Evolutionary conservation across 2,888 invertebrate genomes (phyloP), one percentile per base, ranked within the genome.

Genomic region (Pemphredon lugubris): DNA sequence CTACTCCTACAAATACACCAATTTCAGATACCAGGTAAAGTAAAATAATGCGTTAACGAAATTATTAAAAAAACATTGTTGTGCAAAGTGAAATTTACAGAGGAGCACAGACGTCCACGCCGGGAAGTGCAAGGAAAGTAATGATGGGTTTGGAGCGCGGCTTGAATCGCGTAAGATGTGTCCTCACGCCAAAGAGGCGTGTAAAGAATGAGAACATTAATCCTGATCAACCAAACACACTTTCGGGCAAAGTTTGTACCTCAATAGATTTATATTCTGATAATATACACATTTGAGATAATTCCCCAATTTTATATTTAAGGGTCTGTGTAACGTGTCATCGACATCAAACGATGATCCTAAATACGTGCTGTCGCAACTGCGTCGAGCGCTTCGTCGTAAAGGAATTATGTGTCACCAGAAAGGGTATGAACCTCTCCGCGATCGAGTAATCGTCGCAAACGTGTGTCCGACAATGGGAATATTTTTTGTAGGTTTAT

Each of bases 241-340:
- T 92, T 11, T 90, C 91, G 18, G 91, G 88, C 73, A 92, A 92
- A 89, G 92, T 92, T 83, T 76, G 73, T 54, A 55, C 23, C 11
- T 42, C 11, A 44, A 42, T 50, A 5, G 9, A 21, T 37, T 1
- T 23, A 6, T 4, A 34, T 9, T 11, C 11, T 40, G 53, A 2
- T 11, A 1, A 26, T n/a, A 13, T 16, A 1, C n/a, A 11, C 30
- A 59, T 1, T 21, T 21, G 11, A 5, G 30, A 34, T 9, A 45
- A 45, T 59, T 4, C 13, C 13, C 1, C 30, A 48, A 23, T 47
- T 1, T 21, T 1, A 20, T 34, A n/a, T 70, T 48, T 26, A 82
- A 93, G 93, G 92, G 93, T 63, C 89, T 94, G 78, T 93, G 93
- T 84, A 95, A 95, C 86, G 93, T 95, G 48, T 94, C 94, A 4